A percentile compares a stretch with the other conserved stretches of the same genome.
Evolutionary conservation across 2,797 vertebrate genomes (phyloP).

Genomic region (Sebastes vulpes): DNA sequence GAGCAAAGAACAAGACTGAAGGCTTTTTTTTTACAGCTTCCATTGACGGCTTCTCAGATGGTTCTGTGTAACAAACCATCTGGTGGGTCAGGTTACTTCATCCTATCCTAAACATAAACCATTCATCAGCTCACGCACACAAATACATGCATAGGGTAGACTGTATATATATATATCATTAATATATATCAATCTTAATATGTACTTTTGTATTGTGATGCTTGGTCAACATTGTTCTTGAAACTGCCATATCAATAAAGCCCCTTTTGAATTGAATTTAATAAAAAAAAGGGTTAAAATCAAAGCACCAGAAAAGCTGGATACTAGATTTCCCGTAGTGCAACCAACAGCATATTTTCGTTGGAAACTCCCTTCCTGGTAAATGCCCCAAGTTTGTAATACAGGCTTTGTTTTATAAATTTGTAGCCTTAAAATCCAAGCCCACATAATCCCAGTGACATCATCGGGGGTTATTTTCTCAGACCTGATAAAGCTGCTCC

Average conservation of each 20-base stretch:
- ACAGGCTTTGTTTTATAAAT: neutral
- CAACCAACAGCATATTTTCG: neutral
- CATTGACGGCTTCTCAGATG: no score
- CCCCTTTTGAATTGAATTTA: neutral
- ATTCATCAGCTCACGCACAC: no score
- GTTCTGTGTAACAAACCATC: no score
- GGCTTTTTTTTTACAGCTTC: no score
- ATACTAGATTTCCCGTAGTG: neutral
- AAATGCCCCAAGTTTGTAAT: neutral
- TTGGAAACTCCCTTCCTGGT: neutral
- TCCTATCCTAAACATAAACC: no score
- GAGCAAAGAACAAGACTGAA: no score
- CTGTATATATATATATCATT: neutral
- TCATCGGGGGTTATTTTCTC: neutral
- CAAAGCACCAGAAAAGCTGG: neutral
- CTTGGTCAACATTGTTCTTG: neutral
- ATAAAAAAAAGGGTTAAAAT: neutral
- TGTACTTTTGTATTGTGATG: neutral
- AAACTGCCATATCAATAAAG: neutral
- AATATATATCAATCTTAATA: neutral
- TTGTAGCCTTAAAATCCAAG: neutral
- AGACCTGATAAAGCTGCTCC: neutral
- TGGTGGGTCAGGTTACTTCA: no score
- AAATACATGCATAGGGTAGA: neutral
- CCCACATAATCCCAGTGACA: neutral